Evolutionary conservation across 2,888 invertebrate genomes (phyloP).

Genomic region (Sarcophaga rosellei): DNA sequence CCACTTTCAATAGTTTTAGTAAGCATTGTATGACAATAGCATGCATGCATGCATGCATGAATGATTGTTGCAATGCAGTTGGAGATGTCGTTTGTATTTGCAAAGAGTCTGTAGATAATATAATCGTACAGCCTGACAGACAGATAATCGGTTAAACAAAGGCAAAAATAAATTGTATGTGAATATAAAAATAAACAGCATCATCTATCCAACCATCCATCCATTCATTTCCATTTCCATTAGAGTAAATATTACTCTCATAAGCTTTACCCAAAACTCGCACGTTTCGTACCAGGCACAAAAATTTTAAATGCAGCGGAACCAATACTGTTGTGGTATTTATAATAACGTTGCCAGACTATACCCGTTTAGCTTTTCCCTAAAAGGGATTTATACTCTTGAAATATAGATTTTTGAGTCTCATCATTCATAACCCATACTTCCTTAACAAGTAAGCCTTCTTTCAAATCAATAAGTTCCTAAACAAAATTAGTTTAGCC

Average conservation of each 20-base stretch:
- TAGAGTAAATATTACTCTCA: slow-evolving; percentile 50
- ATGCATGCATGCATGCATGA: too few species aligned
- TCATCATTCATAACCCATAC: too few species aligned
- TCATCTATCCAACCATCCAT: slow-evolving; percentile 46
- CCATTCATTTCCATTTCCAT: slow-evolving; percentile 15
- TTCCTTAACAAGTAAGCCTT: too few species aligned
- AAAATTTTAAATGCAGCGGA: slow-evolving; percentile 54
- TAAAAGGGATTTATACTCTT: not conserved
- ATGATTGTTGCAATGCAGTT: slow-evolving; percentile 33
- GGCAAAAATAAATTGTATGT: not conserved
- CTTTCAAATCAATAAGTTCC: too few species aligned
- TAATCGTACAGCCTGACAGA: slow-evolving; percentile 15
- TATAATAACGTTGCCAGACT: slow-evolving; percentile 28
- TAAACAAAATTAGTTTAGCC: too few species aligned
- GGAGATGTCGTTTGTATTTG: slow-evolving; percentile 1
- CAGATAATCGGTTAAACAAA: slow-evolving; percentile 24
- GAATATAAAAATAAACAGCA: slow-evolving; percentile 41
- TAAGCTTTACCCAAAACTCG: slow-evolving; percentile 57
- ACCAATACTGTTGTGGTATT: slow-evolving; percentile 49
- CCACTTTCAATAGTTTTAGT: slow-evolving; percentile 44
- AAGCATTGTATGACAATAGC: slow-evolving; percentile 52
- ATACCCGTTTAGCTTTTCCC: not conserved
- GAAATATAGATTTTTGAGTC: too few species aligned
- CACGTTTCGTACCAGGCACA: slow-evolving; percentile 68
- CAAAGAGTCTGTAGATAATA: not conserved